Evolutionary conservation across 2,113 vertebrate species (phyloP), one percentile per base, ranked within the genome.

Genomic region (Baryphthengus martii): DNA sequence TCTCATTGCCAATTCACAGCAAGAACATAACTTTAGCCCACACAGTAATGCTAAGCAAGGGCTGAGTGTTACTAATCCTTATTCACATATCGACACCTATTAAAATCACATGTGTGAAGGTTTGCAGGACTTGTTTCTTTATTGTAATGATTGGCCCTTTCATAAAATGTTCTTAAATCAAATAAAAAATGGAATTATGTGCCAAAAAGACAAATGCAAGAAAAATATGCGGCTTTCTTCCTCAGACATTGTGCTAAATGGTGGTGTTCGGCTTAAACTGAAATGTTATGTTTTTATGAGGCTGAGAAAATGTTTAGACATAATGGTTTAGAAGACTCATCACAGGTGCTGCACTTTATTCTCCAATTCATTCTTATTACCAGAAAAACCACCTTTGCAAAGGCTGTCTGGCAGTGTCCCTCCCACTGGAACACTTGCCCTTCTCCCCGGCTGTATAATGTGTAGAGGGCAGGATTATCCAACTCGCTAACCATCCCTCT

Each of bases 1-100:
- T 95, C 92, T 95, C 93, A 75, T 94, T 93, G 96, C 90, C 92
- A 95, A 92, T 96, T 96, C 95, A 89, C 90, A 95, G 93, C 88
- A 90, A 97, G 93, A 96, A 77, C 90, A 68, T 81, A 78, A 89
- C 83, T 90, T 87, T 49, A 96, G 80, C 92, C 80, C 73, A 78
- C 80, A 89, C 58, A 45, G 39, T 75, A 94, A 96, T 62, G 88
- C 92, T 92, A 90, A 92, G 92, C 80, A 66, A 96, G 62, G 73
- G 58, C 86, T 91, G 74, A 90, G 73, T 91, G 90, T 72, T 94
- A 85, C 74, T 96, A 92, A 92, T 96, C 93, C 89, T 78, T 93
- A 92, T 88, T 95, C 86, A 85, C 89, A 17, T 87, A 96, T 78
- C 86, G 92, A 42, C 70, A 92, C 93, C 95, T 92, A 87, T 95